Percentiles rank a stretch among this genome's conserved stretches.
phyloP scores from a whole-genome alignment of 2,888 invertebrate species.

The Hetaerina titia region DNA sequence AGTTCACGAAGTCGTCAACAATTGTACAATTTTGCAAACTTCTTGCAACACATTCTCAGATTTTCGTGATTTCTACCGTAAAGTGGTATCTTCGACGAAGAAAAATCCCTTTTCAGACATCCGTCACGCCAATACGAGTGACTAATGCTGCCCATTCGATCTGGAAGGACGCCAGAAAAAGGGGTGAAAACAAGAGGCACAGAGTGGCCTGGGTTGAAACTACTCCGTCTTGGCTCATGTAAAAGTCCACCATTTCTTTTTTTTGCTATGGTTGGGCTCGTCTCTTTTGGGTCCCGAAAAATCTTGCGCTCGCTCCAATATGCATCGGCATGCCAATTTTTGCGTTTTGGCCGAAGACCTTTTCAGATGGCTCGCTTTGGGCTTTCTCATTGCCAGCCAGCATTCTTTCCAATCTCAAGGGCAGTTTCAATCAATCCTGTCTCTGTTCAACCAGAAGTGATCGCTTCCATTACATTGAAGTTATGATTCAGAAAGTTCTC shows the following conservation, averaged over 20 bases:
- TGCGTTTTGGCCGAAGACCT: not conserved
- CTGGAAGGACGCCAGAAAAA: not conserved
- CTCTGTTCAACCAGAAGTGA: too few relatives aligned
- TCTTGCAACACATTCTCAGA: too few relatives aligned
- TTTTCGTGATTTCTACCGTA: too few relatives aligned
- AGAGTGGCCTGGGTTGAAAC: not conserved
- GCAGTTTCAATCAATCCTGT: not conserved
- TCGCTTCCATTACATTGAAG: too few relatives aligned
- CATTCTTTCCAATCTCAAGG: not conserved
- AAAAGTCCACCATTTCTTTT: not conserved
- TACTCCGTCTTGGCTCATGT: not conserved
- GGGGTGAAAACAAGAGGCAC: not conserved
- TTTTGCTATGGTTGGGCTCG: not conserved
- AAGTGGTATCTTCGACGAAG: too few relatives aligned
- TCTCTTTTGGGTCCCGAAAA: not conserved
- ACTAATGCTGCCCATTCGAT: not conserved
- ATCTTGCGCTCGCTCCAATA: not conserved
- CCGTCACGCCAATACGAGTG: not conserved
- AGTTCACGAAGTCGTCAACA: too few relatives aligned
- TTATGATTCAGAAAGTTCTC: not conserved
- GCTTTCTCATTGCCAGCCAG: not conserved
- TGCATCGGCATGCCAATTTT: slow-evolving; percentile 1
- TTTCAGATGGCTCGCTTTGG: too few relatives aligned
- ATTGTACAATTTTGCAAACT: too few relatives aligned
- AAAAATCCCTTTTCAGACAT: too few relatives aligned